phyloP scores from a whole-genome alignment of 2,113 vertebrate species.

The Muntiacus muntjak region DNA sequence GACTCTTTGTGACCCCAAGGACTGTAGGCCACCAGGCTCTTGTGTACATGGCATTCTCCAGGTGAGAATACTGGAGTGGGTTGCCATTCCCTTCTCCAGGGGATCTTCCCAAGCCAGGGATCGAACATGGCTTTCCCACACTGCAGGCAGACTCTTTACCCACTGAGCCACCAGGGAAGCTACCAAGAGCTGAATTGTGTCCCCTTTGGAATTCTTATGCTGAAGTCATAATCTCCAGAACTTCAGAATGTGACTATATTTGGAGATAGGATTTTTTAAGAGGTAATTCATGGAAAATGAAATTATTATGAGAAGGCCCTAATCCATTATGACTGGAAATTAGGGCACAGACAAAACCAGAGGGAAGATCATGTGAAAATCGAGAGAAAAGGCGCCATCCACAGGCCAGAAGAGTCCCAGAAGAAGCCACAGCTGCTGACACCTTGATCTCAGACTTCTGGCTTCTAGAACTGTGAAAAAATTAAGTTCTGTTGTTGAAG shows the following conservation, averaged over 20 bases:
- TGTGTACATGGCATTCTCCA: background rate
- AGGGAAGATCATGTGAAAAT: background rate
- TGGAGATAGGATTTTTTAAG: background rate
- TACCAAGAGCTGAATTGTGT: background rate
- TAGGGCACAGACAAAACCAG: background rate
- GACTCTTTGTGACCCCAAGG: background rate
- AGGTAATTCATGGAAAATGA: background rate
- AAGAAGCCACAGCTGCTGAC: background rate
- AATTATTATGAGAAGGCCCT: background rate
- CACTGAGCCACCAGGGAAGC: background rate
- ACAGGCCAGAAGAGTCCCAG: background rate
- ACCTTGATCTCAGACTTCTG: background rate
- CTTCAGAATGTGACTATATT: background rate
- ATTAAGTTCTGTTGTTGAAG: background rate
- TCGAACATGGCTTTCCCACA: fast-evolving
- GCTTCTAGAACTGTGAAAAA: background rate
- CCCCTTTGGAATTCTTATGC: background rate
- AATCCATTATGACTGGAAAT: background rate
- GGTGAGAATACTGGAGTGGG: background rate
- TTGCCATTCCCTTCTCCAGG: background rate
- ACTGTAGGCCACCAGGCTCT: background rate
- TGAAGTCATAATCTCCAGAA: background rate
- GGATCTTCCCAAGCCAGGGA: background rate
- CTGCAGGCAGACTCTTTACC: background rate
- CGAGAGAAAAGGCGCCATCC: background rate